Evolutionary conservation across 2,888 invertebrate genomes (phyloP).

Genomic region (Brenthis daphne): DNA sequence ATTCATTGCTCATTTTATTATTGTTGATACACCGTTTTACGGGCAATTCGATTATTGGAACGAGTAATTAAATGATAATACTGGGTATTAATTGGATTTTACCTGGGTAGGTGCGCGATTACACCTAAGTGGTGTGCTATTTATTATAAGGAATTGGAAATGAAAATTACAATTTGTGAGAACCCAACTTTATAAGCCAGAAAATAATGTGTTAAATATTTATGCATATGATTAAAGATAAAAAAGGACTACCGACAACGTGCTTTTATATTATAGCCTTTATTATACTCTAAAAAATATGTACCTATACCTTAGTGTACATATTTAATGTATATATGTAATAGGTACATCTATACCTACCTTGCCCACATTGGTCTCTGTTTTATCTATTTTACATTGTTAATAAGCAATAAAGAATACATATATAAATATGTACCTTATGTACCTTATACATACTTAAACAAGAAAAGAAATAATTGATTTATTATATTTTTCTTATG

Average conservation of each 20-base stretch:
- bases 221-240: conserved; percentile 1
- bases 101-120: conserved; percentile 62
- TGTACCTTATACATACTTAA: no score
- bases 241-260: no score
- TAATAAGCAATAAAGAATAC: no score
- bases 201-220: conserved; percentile 13
- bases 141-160: conserved; percentile 46
- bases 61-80: conserved; percentile 82
- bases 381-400: no score
- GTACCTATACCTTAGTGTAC: no score
- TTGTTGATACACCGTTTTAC: conserved; percentile 80
- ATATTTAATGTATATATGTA: no score
- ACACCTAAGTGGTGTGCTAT: conserved; percentile 56
- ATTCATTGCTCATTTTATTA: conserved; percentile 83
- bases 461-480: not conserved
- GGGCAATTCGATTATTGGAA: conserved; percentile 80
- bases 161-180: conserved; percentile 33
- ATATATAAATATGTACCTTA: no score
- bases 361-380: no score
- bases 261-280: no score
- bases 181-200: conserved; percentile 27
- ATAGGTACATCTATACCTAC: no score
- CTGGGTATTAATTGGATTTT: conserved; percentile 79
- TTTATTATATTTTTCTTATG: conserved; percentile 10
- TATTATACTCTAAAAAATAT: no score